Evolutionary conservation across 64 coral and sea anemone genomes (phyloP), one percentile per base, ranked within the genome.

Genomic region (Stylophora pistillata): DNA sequence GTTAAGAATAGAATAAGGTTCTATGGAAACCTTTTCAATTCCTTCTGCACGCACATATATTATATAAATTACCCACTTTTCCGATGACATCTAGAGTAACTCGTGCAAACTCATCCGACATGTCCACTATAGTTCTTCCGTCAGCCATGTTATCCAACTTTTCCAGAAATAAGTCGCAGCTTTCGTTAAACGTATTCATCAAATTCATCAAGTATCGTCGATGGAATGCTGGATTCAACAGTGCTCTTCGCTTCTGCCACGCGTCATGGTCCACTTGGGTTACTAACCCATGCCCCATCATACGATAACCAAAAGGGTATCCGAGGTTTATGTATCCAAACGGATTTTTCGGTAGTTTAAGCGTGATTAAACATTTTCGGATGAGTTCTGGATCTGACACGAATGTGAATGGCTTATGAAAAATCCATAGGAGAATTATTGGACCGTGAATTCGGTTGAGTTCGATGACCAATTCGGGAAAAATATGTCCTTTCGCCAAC

Each of bases 151-250:
- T 41, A 72, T 73, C 41, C n/a, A 97, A 74, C 58, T 86, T 93
- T 9, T 34, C 69, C 21, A 97, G 30, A 53, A 97, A 90, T n/a
- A 72, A 73, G 57, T 97, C 87, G 77, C 91, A 93, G 55, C 81
- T 87, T 1, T 30, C 17, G 55, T 97, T 97, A 61, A 97, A 97
- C n/a, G 91, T 75, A 76, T 85, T 30, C 87, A 97, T 97, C 56
- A 97, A 65, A 25, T 97, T 97, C 82, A 93, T 89, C 23, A 96
- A 84, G 32, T 90, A 93, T 34, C 89, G 89, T 11, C 82, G 79
- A 71, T 96, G 91, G 82, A 96, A 96, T 58, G 95, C 95, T 15
- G 90, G 94, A 23, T 95, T 95, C 27, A 95, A 33, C 2, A 84
- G 78, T 26, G 70, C 58, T 73, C 94, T 76, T 72, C 78, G 88